Evolutionary conservation across 2,113 vertebrate species (phyloP), one percentile per base, ranked within the genome.

Genomic region (Siniperca knerii): DNA sequence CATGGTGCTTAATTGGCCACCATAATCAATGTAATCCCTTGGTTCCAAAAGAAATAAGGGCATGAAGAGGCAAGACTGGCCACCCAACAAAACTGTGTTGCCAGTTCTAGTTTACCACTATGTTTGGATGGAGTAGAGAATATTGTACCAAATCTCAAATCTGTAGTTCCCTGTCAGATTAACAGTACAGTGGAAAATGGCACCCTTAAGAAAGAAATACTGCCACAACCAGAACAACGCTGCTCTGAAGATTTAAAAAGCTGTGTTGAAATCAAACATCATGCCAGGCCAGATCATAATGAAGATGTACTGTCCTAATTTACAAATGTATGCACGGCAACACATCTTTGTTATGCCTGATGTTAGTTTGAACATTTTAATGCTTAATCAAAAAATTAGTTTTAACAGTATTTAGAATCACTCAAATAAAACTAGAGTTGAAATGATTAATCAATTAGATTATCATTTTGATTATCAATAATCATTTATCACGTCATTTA

Each of bases 61-160:
- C 75, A 88, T 11, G 12, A 70, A 73, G 40, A 37, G 35, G 46
- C 23, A 79, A 42, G 64, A 68, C 57, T 16, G 54, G 52, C 48
- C 50, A 64, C 52, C 46, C 29, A 66, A 44, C 18, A 55, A 71
- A 84, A 70, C 67, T 57, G 77, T 70, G 62, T 10, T 5, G 25
- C 67, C 66, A 79, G 52, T 71, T 83, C 40, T 44, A 61, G 23
- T 23, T 37, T 71, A 4, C 18, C 21, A 52, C 37, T 54, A 29
- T 13, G 55, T 78, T 66, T 29, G 37, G 13, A 40, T 61, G 25
- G n/a, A 21, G 11, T 4, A n/a, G 12, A 69, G 55, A 37, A 67
- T 23, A 48, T 6, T 29, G 25, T 21, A 37, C 23, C 66, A 52
- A 52, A 18, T 52, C 50, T 6, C 16, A 52, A 57, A 33, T 18